Evolutionary conservation across 2,888 invertebrate species (phyloP).

Genomic region (Ectropis crepuscularia): DNA sequence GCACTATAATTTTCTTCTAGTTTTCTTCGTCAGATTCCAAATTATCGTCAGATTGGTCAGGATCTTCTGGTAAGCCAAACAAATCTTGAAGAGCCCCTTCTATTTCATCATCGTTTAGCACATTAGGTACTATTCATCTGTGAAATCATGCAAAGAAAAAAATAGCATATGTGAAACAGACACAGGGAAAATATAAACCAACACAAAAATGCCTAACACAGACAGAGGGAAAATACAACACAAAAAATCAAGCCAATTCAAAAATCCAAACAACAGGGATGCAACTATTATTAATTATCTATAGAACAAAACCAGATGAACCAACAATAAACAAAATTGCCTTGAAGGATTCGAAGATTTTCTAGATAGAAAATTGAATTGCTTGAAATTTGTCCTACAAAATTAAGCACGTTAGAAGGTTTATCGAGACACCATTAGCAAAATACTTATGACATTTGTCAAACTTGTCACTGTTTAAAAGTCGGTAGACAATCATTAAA

Average conservation of each 20-base stretch:
- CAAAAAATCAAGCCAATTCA: neutral
- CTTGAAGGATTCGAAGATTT: neutral
- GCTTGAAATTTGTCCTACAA: neutral
- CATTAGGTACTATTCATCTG: neutral
- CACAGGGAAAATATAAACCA: too few species aligned
- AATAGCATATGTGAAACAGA: too few species aligned
- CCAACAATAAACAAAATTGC: conserved; percentile 4
- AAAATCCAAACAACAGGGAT: neutral
- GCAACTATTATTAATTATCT: neutral
- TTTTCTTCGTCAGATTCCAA: conserved; percentile 2
- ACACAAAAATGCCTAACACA: too few species aligned
- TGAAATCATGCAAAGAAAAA: neutral
- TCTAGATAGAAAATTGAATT: conserved; percentile 1
- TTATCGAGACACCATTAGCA: neutral
- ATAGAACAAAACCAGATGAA: conserved; percentile 24
- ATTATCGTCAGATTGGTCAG: conserved; percentile 2
- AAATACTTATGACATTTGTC: too few species aligned
- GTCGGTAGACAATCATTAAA: too few species aligned
- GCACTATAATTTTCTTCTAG: too few species aligned
- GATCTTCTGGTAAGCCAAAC: conserved; percentile 6
- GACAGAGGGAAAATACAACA: conserved; percentile 7
- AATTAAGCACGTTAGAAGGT: neutral
- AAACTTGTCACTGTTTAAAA: too few species aligned
- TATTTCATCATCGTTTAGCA: conserved; percentile 3
- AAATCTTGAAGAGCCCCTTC: neutral